A percentile compares a stretch with the other conserved stretches of the same genome.
phyloP scores from a whole-genome alignment of 2,888 invertebrate species.

The Drosophila diplacantha region DNA sequence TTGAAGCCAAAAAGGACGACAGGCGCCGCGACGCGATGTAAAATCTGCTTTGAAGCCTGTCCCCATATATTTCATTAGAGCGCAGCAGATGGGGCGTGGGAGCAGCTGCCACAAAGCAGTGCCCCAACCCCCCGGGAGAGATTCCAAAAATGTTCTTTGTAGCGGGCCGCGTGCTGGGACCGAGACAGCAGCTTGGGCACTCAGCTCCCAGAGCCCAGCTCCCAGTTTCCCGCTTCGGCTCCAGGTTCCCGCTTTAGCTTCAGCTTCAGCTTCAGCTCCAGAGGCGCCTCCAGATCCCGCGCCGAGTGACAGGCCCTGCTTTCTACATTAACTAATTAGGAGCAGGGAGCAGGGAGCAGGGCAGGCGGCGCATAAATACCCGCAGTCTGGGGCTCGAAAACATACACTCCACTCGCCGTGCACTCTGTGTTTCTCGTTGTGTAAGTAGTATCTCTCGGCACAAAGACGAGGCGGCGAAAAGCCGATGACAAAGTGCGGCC shows the following conservation, averaged over 20 bases:
- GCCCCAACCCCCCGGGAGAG: neutral
- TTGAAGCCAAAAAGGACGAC: neutral
- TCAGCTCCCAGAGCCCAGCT: neutral
- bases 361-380: constrained; percentile 11
- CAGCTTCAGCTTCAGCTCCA: constrained; percentile 1
- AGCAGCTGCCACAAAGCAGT: constrained; percentile 32
- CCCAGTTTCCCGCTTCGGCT: neutral
- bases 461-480: constrained; percentile 6
- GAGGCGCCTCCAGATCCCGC: neutral
- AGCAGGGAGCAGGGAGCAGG: constrained; percentile 26
- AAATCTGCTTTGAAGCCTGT: constrained; percentile 54
- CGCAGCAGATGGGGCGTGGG: neutral
- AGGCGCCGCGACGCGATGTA: constrained; percentile 14
- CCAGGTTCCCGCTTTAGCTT: neutral
- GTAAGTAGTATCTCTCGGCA: neutral
- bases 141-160: constrained; percentile 41
- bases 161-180: constrained; percentile 33
- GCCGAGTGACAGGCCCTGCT: constrained; percentile 49
- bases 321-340: constrained; percentile 67
- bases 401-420: neutral
- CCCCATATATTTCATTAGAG: constrained; percentile 65
- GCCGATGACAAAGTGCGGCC: constrained; percentile 16
- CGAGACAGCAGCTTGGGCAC: constrained; percentile 9
- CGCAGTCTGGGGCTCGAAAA: constrained; percentile 1
- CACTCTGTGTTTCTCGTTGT: neutral